These are phyloP conservation scores for Morus bassanus DNA, from an alignment of 2,797 vertebrate genomes.

Conservation along the genomic window DNA sequence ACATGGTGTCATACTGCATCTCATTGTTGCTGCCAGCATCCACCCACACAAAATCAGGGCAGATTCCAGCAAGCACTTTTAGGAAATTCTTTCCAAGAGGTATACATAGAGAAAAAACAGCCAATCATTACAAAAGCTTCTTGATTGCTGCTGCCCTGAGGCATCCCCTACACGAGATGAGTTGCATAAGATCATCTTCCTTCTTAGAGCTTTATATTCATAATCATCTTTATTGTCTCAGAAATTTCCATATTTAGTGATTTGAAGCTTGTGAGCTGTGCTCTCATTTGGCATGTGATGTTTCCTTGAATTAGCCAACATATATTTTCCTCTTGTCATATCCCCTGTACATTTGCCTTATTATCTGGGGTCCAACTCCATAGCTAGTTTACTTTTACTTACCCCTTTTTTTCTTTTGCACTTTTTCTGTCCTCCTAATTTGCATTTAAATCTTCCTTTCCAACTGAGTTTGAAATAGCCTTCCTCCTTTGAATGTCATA, in stretches of 20 bases:
- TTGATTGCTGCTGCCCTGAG: not conserved
- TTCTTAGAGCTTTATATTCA: not conserved
- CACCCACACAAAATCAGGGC: not conserved
- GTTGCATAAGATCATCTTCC: not conserved
- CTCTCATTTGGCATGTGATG: not conserved
- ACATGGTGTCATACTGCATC: rapidly evolving
- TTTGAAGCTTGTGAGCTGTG: not conserved
- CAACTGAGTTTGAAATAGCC: not conserved
- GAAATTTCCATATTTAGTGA: not conserved
- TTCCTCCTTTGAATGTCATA: not conserved
- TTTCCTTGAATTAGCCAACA: not conserved
- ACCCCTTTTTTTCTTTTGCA: not conserved
- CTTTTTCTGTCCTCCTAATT: not conserved
- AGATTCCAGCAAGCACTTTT: not conserved
- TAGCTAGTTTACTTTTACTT: not conserved
- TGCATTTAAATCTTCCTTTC: not conserved
- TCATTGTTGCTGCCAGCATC: not conserved
- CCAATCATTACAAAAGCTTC: not conserved
- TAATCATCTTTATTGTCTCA: not conserved
- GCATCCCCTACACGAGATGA: rapidly evolving
- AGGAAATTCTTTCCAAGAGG: not conserved
- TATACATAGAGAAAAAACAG: not conserved
- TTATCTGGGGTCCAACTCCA: not conserved
- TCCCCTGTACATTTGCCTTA: not conserved
- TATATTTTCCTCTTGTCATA: not conserved